A percentile compares a stretch with the other conserved stretches of the same genome.
phyloP scores from a whole-genome alignment of 2,113 vertebrate genomes.

The Shinisaurus crocodilurus region DNA sequence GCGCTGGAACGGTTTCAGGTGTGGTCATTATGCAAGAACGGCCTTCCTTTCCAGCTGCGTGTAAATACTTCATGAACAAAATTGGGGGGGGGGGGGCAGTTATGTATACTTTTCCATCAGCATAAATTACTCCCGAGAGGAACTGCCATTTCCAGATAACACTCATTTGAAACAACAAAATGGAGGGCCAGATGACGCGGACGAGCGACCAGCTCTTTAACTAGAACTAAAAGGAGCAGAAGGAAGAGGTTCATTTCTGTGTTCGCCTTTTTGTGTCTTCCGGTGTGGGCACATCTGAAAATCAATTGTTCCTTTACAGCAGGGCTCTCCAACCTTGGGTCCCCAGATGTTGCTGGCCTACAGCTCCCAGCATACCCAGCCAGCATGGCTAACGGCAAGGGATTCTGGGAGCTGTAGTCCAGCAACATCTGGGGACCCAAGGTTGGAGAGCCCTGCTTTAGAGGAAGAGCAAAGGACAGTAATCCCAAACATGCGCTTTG shows the following conservation, averaged over 20 bases:
- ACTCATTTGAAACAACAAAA: conserved; percentile 69
- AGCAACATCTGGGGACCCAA: too few species aligned
- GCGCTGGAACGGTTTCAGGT: conserved; percentile 68
- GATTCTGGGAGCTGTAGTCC: too few species aligned
- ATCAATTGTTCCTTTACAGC: conserved; percentile 66
- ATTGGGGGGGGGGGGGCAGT: conserved; percentile 64
- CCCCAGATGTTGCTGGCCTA: too few species aligned
- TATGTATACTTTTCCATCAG: conserved; percentile 68
- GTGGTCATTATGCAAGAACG: conserved; percentile 61
- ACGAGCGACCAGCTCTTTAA: conserved; percentile 7
- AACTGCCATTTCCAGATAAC: conserved; percentile 63
- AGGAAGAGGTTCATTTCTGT: conserved; percentile 35
- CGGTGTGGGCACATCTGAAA: conserved; percentile 62
- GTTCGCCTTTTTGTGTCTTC: conserved; percentile 61
- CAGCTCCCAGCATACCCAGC: too few species aligned
- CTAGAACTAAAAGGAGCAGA: background rate
- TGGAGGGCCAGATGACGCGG: conserved; percentile 69
- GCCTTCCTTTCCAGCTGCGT: conserved; percentile 49
- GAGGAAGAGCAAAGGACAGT: background rate
- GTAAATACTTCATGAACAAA: conserved; percentile 74
- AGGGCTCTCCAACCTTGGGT: too few species aligned
- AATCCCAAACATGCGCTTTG: background rate
- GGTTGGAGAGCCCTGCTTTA: too few species aligned
- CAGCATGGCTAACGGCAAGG: too few species aligned
- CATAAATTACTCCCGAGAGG: conserved; percentile 72